These are phyloP conservation scores for Hydropotes inermis DNA, from an alignment of 2,113 vertebrate species.

Conservation along the genomic window DNA sequence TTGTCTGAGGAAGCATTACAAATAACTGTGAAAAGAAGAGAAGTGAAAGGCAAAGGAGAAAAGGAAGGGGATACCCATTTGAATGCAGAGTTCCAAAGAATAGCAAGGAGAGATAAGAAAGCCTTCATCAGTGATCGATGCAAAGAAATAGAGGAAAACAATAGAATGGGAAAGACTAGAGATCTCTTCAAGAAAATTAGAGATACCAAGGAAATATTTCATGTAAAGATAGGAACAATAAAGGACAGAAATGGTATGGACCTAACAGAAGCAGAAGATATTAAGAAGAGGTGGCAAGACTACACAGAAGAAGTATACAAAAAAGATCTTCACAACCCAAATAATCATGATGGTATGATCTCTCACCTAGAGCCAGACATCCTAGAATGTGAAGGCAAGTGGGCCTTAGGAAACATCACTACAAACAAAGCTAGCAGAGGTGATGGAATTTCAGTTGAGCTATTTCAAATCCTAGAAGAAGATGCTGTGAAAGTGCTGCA, in stretches of 20 bases:
- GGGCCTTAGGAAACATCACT: not conserved
- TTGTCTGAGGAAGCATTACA: not conserved
- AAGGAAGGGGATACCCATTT: not conserved
- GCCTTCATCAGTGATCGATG: not conserved
- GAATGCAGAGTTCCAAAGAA: not conserved
- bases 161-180: not conserved
- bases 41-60: not conserved
- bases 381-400: not conserved
- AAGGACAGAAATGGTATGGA: not conserved
- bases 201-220: not conserved
- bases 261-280: not conserved
- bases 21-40: not conserved
- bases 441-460: not conserved
- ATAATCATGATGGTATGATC: not conserved
- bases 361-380: not conserved
- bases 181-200: not conserved
- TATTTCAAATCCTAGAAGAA: not conserved
- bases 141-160: not conserved
- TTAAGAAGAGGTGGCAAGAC: not conserved
- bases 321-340: not conserved
- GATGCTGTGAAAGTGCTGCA: not conserved
- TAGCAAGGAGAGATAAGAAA: not conserved
- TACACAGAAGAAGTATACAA: not conserved
- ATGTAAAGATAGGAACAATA: not conserved
- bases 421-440: not conserved